Percentiles rank a stretch among this genome's conserved stretches.
Evolutionary conservation across 2,797 vertebrate species (phyloP).

Genomic region (Spondyliosoma cantharus): DNA sequence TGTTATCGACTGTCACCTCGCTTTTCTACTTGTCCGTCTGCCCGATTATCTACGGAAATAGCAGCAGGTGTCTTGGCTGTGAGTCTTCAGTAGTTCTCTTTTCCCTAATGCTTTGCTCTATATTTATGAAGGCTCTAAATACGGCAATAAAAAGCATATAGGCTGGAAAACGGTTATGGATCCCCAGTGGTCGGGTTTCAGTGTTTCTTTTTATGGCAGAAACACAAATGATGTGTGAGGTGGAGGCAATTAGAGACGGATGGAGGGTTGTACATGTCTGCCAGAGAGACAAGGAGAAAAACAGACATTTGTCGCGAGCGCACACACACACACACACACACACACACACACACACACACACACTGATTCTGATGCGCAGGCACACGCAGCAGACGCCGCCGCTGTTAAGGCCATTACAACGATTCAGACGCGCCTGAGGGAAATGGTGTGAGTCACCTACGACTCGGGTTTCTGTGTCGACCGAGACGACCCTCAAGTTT

Average conservation of each 20-base stretch:
- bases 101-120: slow-evolving; percentile 74
- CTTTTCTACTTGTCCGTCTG: slow-evolving; percentile 10
- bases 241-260: slow-evolving; percentile 77
- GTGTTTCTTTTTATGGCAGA: slow-evolving; percentile 75
- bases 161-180: slow-evolving; percentile 80
- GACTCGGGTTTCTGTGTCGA: slow-evolving; percentile 58
- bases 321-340: slow-evolving; percentile 5
- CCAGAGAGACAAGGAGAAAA: slow-evolving; percentile 66
- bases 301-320: slow-evolving; percentile 27
- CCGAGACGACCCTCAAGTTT: slow-evolving; percentile 31
- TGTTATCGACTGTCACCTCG: slow-evolving; percentile 4
- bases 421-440: slow-evolving; percentile 64
- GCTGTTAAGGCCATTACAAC: slow-evolving; percentile 75
- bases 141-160: slow-evolving; percentile 80
- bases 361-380: slow-evolving; percentile 34
- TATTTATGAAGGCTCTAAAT: slow-evolving; percentile 84
- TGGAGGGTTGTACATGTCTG: slow-evolving; percentile 66
- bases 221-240: slow-evolving; percentile 79
- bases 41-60: slow-evolving; percentile 58
- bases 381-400: slow-evolving; percentile 59
- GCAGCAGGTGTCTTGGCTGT: slow-evolving; percentile 72
- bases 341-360: slow-evolving; percentile 6
- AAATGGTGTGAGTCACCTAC: slow-evolving; percentile 69
- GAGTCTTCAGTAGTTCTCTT: slow-evolving; percentile 55
- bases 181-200: slow-evolving; percentile 76